A percentile compares a stretch with the other conserved stretches of the same genome.
These are phyloP conservation scores for Tetrax tetrax DNA, from an alignment of 2,113 vertebrate species.

Conservation along the genomic window DNA sequence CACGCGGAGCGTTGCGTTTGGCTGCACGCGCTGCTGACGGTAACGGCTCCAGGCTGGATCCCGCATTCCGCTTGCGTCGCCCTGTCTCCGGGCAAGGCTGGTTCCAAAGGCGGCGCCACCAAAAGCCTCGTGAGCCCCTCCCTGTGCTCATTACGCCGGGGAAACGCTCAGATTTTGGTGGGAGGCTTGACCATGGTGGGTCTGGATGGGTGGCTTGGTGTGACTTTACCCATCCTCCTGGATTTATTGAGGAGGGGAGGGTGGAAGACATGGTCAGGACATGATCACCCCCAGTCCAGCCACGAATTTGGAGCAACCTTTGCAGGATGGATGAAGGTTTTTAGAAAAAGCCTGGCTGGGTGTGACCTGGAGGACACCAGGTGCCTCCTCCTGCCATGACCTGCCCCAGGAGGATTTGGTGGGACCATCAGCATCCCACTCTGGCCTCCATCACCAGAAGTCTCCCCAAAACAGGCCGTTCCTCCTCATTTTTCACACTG, in stretches of 20 bases:
- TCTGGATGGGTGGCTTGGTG: background rate
- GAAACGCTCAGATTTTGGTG: background rate
- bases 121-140: accelerated
- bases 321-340: background rate
- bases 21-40: background rate
- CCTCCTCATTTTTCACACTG: background rate
- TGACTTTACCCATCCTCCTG: background rate
- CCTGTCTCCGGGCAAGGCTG: background rate
- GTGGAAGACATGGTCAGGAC: accelerated
- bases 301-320: background rate
- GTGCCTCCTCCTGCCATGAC: background rate
- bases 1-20: background rate
- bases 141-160: accelerated
- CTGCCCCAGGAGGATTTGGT: background rate
- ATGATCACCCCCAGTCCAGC: background rate
- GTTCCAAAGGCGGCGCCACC: background rate
- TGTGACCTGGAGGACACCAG: no score
- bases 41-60: background rate
- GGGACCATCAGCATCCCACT: background rate
- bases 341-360: background rate
- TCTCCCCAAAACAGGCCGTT: background rate
- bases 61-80: background rate
- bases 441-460: background rate
- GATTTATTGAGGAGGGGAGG: background rate
- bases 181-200: background rate